Percentiles rank a stretch among this genome's conserved stretches.
phyloP scores from a whole-genome alignment of 1,140 invertebrate species.

The Apis florea region DNA sequence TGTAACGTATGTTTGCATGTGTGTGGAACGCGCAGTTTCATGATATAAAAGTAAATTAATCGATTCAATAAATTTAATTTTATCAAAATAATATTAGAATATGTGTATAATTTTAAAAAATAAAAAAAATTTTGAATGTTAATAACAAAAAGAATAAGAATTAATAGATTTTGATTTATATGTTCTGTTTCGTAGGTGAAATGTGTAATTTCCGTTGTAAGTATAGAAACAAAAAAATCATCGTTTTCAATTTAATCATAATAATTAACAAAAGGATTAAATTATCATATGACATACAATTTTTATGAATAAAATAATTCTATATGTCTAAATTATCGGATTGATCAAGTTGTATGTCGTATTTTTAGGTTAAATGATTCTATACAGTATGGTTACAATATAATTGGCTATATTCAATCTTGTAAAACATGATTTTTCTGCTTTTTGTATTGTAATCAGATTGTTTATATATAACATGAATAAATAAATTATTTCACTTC shows the following conservation, averaged over 20 bases:
- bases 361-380: slow-evolving; percentile 56
- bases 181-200: slow-evolving; percentile 29
- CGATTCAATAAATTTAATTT: slow-evolving; percentile 18
- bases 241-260: background rate
- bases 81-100: background rate
- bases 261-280: slow-evolving; percentile 15
- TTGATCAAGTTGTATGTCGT: background rate
- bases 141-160: slow-evolving; percentile 1
- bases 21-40: slow-evolving; percentile 30
- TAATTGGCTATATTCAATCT: slow-evolving; percentile 51
- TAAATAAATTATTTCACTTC: slow-evolving; percentile 56
- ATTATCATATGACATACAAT: background rate
- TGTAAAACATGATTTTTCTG: slow-evolving; percentile 45
- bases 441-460: slow-evolving; percentile 25
- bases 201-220: slow-evolving; percentile 60
- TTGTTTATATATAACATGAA: slow-evolving; percentile 9
- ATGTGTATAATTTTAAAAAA: background rate
- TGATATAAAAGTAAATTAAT: slow-evolving; percentile 47
- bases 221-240: slow-evolving; percentile 40
- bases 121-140: background rate
- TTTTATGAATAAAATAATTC: background rate
- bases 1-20: slow-evolving; percentile 46
- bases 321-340: background rate
- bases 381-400: slow-evolving; percentile 37
- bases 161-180: slow-evolving; percentile 7